These are phyloP conservation scores for Redunca redunca DNA, from an alignment of 2,113 vertebrate genomes.

Conservation along the genomic window DNA sequence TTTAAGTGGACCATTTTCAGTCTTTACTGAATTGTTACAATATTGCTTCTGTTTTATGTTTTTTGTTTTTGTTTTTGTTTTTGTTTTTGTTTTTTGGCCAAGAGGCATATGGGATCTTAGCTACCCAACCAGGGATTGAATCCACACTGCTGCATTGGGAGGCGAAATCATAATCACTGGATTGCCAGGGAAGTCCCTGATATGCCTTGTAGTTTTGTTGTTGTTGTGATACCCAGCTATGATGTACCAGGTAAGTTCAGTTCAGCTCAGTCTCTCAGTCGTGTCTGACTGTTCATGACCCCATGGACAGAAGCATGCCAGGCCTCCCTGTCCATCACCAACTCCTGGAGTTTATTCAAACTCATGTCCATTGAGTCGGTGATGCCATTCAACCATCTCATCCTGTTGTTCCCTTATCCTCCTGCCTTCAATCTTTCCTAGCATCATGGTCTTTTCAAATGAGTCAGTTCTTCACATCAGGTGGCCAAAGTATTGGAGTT, in stretches of 20 bases:
- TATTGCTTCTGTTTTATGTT: neutral
- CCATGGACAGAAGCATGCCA: neutral
- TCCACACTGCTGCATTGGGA: neutral
- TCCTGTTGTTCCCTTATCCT: neutral
- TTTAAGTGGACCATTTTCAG: neutral
- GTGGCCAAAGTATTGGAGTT: neutral
- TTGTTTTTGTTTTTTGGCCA: accelerated
- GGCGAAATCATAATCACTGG: neutral
- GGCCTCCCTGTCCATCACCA: neutral
- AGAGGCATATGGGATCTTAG: neutral
- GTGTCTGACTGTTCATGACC: accelerated
- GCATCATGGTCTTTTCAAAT: neutral
- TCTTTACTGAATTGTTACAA: neutral
- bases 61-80: accelerated
- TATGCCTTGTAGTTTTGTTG: neutral
- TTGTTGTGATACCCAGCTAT: neutral
- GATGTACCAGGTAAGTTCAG: neutral
- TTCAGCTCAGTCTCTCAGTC: neutral
- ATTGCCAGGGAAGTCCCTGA: neutral
- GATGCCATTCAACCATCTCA: neutral
- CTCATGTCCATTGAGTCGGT: neutral
- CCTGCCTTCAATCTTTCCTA: neutral
- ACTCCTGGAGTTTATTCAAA: neutral
- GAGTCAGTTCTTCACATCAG: neutral
- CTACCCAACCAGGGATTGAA: neutral